phyloP scores from a whole-genome alignment of 2,888 invertebrate genomes.

The Bellardia bayeri region DNA sequence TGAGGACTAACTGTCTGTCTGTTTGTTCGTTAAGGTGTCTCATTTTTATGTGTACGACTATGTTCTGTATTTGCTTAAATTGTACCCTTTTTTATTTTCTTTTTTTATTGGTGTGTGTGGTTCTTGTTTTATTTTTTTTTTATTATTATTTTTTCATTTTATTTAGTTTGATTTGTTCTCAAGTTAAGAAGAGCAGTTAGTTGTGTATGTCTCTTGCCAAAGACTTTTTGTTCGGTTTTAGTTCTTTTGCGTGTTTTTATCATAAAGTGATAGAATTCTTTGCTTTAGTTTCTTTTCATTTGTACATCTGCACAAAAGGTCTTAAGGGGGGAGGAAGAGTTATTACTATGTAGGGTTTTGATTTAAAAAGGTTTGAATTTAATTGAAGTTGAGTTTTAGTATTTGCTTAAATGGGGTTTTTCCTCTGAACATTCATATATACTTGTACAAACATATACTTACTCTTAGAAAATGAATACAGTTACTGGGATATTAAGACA shows the following conservation, averaged over 20 bases:
- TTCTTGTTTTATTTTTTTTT: constrained; percentile 15
- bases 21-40: constrained; percentile 74
- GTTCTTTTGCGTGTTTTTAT: constrained; percentile 58
- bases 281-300: constrained; percentile 55
- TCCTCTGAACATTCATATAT: neutral
- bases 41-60: constrained; percentile 48
- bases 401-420: constrained; percentile 47
- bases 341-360: neutral
- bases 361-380: constrained; percentile 67
- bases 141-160: constrained; percentile 26
- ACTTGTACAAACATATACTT: neutral
- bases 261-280: constrained; percentile 25
- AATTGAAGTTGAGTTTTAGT: constrained; percentile 68
- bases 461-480: neutral
- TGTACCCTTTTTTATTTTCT: constrained; percentile 65
- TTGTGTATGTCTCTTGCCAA: constrained; percentile 60
- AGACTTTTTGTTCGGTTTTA: constrained; percentile 41
- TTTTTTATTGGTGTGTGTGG: constrained; percentile 33
- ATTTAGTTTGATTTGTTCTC: constrained; percentile 68
- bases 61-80: constrained; percentile 65
- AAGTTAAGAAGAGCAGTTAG: constrained; percentile 43
- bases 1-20: constrained; percentile 71
- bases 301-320: neutral
- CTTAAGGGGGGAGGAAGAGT: constrained; percentile 13
- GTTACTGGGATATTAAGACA: constrained; percentile 15